Evolutionary conservation across 2,888 invertebrate genomes (phyloP), one percentile per base, ranked within the genome.

Genomic region (Drosophila anceps): DNA sequence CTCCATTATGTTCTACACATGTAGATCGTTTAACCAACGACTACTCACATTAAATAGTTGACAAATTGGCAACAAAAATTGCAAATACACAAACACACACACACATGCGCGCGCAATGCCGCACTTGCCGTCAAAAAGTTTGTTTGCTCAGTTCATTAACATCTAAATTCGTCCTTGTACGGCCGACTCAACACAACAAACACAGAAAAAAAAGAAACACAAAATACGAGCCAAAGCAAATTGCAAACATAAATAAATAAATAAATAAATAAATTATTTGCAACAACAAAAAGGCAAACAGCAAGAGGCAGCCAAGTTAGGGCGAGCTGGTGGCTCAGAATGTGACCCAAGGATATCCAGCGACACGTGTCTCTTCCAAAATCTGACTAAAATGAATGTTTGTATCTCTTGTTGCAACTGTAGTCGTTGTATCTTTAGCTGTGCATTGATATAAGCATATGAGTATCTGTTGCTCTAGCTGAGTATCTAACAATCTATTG

Each of bases 81-180:
- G 65, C 82, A 79, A 63, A 74, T 12, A 62, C 51, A 69, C 59
- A 69, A 61, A 48, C 50, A 59, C 39, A 50, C 33, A 54, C 48
- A 60, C 43, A 13, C 20, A 20, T 46, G 62, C 54, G 62, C 57
- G 69, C 66, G 69, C 55, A 48, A 41, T 67, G 46, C 71, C 71
- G 70, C 84, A 87, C 89, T 84, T 78, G 77, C 61, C 77, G 58
- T 69, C 61, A 57, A 67, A 71, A 64, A 67, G 79, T 79, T 79
- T 85, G 88, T 90, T 85, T 88, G 84, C 57, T 68, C 90, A 90
- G 85, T 86, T 86, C 85, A 86, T 86, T 86, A 86, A 88, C 85
- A 86, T 88, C 73, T 64, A 73, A 77, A 69, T 82, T 82, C 83
- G 82, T 82, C 80, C 79, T 82, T 80, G 80, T 80, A 65, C 64